A percentile compares a stretch with the other conserved stretches of the same genome.
phyloP scores from a whole-genome alignment of 2,888 invertebrate species.

The Xanthia icteritia region DNA sequence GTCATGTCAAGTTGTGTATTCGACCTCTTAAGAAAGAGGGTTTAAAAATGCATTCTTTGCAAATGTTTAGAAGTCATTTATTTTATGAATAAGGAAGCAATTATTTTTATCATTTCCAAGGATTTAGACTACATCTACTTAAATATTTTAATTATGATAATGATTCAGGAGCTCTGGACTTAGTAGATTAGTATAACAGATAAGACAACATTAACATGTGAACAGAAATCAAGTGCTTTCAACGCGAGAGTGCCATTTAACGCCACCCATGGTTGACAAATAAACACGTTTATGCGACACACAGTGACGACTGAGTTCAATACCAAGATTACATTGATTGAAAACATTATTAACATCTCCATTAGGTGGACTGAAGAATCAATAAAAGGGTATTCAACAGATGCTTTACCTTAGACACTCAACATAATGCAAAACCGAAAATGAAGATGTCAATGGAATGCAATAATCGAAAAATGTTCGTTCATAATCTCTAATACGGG shows the following conservation, averaged over 20 bases:
- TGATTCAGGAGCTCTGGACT: constrained; percentile 10
- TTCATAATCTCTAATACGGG: constrained; percentile 10
- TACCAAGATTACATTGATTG: constrained; percentile 1
- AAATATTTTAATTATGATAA: constrained; percentile 23
- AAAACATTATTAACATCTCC: neutral
- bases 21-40: neutral
- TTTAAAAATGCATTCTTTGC: neutral
- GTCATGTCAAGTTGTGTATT: neutral
- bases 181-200: constrained; percentile 20
- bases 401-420: neutral
- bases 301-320: neutral
- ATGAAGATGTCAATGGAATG: constrained; percentile 23
- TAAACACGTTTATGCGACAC: constrained; percentile 20
- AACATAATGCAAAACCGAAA: constrained; percentile 2
- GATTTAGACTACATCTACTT: neutral
- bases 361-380: neutral
- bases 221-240: constrained; percentile 32
- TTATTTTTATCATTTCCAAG: neutral
- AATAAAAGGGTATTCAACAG: neutral
- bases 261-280: constrained; percentile 16
- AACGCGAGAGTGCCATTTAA: constrained; percentile 19
- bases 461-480: constrained; percentile 1
- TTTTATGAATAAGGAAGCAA: neutral
- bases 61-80: constrained; percentile 1
- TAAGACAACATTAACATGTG: constrained; percentile 29